Conservation (phyloP, 2,888 invertebrate genomes). For the Xiphydria camelus region DNA sequence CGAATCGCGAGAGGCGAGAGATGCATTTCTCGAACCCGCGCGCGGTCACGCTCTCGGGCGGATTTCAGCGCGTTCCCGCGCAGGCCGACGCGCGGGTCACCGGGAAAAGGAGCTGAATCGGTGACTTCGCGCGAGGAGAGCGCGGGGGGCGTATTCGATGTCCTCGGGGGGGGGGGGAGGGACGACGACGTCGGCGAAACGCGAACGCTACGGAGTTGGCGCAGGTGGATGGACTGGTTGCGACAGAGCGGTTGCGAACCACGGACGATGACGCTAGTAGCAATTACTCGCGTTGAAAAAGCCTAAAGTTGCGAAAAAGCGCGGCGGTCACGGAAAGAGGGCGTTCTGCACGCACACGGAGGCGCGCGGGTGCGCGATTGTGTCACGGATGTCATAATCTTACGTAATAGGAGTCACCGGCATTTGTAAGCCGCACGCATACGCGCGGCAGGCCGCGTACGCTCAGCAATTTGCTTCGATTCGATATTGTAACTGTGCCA, state of each 20-base stretch:
- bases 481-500: constrained; percentile 41
- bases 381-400: constrained; percentile 55
- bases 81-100: too few species aligned
- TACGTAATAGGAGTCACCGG: constrained; percentile 44
- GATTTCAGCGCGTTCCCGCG: too few species aligned
- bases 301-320: constrained; percentile 43
- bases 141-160: too few species aligned
- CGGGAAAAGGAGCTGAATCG: too few species aligned
- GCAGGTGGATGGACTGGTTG: neutral
- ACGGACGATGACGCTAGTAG: constrained; percentile 4
- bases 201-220: too few species aligned
- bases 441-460: constrained; percentile 24
- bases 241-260: neutral
- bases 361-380: constrained; percentile 34
- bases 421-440: constrained; percentile 40
- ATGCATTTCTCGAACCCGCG: too few species aligned
- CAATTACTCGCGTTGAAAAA: constrained; percentile 28
- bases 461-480: constrained; percentile 44
- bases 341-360: constrained; percentile 41
- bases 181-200: too few species aligned
- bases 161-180: too few species aligned
- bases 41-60: too few species aligned
- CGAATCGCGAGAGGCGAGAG: too few species aligned
- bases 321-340: constrained; percentile 43
- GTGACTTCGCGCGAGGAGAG: too few species aligned